Evolutionary conservation across 2,888 invertebrate genomes (phyloP).

Genomic region (Caenorhabditis sp.): DNA sequence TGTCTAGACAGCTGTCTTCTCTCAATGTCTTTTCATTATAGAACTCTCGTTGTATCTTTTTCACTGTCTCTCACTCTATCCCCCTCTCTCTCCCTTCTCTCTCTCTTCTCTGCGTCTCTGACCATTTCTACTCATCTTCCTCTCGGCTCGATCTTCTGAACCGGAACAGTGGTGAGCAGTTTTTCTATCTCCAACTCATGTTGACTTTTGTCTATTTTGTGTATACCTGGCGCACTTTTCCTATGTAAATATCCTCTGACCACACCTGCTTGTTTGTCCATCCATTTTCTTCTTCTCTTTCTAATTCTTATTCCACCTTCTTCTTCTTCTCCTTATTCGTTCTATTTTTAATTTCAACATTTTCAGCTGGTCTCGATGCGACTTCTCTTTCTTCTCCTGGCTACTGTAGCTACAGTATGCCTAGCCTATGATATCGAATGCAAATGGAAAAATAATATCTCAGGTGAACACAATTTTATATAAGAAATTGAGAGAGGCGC

Average conservation of each 20-base stretch:
- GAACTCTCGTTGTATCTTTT: no score
- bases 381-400: background rate
- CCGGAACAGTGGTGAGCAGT: background rate
- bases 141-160: background rate
- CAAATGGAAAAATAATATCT: slow-evolving; percentile 59
- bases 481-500: background rate
- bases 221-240: background rate
- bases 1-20: no score
- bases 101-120: no score
- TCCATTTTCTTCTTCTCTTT: background rate
- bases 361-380: background rate
- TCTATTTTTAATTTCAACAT: background rate
- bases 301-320: no score
- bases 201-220: background rate
- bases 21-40: no score
- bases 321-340: background rate
- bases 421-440: slow-evolving; percentile 52
- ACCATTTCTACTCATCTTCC: no score
- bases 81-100: no score
- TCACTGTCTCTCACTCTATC: no score
- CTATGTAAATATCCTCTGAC: background rate
- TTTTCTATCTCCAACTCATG: background rate
- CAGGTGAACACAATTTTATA: slow-evolving; percentile 32
- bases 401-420: background rate
- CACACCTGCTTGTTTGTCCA: slow-evolving; percentile 1